Conservation (phyloP, 1,140 invertebrate genomes). For the Aphelenchoides avenae region DNA sequence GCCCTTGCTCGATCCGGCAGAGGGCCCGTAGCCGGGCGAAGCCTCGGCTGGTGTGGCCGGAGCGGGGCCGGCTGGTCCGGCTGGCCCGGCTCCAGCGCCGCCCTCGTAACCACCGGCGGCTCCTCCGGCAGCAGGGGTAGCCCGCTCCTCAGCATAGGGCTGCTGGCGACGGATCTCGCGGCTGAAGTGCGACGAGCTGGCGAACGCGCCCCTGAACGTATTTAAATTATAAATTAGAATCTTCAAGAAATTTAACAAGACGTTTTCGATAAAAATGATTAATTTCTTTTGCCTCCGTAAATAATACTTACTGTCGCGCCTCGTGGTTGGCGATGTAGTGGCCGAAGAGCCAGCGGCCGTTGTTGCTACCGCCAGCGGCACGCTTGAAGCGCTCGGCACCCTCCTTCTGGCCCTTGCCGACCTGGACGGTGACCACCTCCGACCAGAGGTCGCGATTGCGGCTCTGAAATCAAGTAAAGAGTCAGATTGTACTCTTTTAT, state of each 20-base stretch:
- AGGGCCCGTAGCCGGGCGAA: neutral
- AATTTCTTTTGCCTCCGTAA: slow-evolving; percentile 8
- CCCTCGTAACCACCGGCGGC: slow-evolving; percentile 4
- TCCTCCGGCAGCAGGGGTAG: slow-evolving; percentile 4
- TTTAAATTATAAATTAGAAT: slow-evolving; percentile 6
- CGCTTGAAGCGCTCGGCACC: slow-evolving; percentile 47
- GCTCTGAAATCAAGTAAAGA: no score
- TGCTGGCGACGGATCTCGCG: slow-evolving; percentile 47
- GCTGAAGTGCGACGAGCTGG: slow-evolving; percentile 8
- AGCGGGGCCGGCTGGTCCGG: slow-evolving; percentile 11
- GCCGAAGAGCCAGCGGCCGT: slow-evolving; percentile 54
- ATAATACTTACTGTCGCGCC: slow-evolving; percentile 14
- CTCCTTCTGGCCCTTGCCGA: slow-evolving; percentile 45
- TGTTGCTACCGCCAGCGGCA: slow-evolving; percentile 22
- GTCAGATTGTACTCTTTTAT: no score
- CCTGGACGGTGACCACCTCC: slow-evolving; percentile 53
- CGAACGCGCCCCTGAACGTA: slow-evolving; percentile 5
- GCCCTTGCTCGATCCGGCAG: neutral
- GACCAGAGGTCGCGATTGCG: slow-evolving; percentile 56
- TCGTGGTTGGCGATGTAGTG: slow-evolving; percentile 51
- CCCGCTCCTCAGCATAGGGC: slow-evolving; percentile 17
- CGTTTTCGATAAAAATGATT: neutral
- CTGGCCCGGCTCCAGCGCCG: slow-evolving; percentile 6
- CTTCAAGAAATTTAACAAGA: neutral
- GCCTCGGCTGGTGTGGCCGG: slow-evolving; percentile 4